Evolutionary conservation across 2,888 invertebrate species (phyloP), one percentile per base, ranked within the genome.

Genomic region (Drosophila mettleri): DNA sequence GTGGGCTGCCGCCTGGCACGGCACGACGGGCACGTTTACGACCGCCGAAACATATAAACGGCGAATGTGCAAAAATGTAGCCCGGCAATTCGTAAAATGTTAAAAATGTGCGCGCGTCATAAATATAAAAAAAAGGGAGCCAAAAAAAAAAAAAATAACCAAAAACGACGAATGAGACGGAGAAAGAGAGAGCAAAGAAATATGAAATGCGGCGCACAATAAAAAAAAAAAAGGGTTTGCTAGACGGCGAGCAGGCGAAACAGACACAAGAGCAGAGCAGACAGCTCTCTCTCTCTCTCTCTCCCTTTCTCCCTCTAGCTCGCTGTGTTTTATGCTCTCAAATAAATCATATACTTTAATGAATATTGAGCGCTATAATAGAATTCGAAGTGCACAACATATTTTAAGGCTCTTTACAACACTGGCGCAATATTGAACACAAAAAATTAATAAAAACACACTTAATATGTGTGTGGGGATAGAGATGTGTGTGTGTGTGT

Each of bases 11-110:
- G 34, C 33, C 18, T 20, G 57, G 6, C 12, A 29, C 24, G 39
- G 52, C n/a, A n/a, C n/a, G 12, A 1, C 22, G 38, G 36, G 54
- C 33, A 60, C 76, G 66, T 76, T 78, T 72, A 75, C 78, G 80
- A 79, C 76, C 74, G 60, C 63, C 61, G 51, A 71, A 64, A 64
- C 59, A 60, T 67, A 71, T 71, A 63, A 74, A 65, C 61, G 51
- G 60, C 46, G 46, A 61, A 68, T 77, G 71, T 74, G 69, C 51
- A 52, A 70, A 67, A 75, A 67, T 69, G 68, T 72, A 46, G 61
- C 46, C 49, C 33, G 46, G 27, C 51, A 61, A 70, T 71, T 53
- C 66, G 67, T 57, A 65, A 61, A 68, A 67, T 78, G 64, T 64
- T 24, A 46, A 67, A 73, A 51, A 58, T 67, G 61, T 61, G 52